phyloP scores from a whole-genome alignment of 2,888 invertebrate genomes.

The Trissonchulus sp. region DNA sequence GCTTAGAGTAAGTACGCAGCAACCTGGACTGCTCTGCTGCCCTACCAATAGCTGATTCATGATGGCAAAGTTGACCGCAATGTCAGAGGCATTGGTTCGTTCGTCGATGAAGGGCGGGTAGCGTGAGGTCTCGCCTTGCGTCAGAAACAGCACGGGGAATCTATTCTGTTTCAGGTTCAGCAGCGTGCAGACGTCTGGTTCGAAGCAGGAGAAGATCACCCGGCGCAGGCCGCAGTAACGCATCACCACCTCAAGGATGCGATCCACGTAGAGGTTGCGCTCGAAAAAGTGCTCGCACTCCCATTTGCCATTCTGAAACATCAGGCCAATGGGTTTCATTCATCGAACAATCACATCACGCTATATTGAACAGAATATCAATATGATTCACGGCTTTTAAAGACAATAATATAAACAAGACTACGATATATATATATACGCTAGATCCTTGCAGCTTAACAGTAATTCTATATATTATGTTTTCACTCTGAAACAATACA shows the following conservation, averaged over 20 bases:
- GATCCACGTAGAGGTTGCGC: constrained; percentile 84
- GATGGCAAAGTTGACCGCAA: constrained; percentile 73
- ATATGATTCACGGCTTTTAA: no score
- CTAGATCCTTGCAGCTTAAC: no score
- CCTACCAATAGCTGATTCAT: constrained; percentile 69
- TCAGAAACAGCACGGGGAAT: constrained; percentile 91
- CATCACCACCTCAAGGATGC: constrained; percentile 73
- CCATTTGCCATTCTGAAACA: constrained; percentile 53
- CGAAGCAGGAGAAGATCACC: constrained; percentile 88
- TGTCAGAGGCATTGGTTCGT: constrained; percentile 70
- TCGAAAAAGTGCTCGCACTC: constrained; percentile 60
- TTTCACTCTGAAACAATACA: no score
- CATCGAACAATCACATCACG: no score
- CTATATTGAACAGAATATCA: no score
- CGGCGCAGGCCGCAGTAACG: constrained; percentile 70
- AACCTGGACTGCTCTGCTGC: no score
- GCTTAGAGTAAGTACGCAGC: no score
- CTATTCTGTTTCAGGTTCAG: constrained; percentile 87
- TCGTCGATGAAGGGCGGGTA: constrained; percentile 79
- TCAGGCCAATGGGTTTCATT: not conserved
- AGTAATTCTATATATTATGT: no score
- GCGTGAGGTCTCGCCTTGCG: constrained; percentile 66
- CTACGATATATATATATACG: no score
- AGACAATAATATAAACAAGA: no score
- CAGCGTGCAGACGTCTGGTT: constrained; percentile 91